Base-by-base conservation (phyloP, 2,113 vertebrate genomes). In the Heterocephalus glaber region DNA sequence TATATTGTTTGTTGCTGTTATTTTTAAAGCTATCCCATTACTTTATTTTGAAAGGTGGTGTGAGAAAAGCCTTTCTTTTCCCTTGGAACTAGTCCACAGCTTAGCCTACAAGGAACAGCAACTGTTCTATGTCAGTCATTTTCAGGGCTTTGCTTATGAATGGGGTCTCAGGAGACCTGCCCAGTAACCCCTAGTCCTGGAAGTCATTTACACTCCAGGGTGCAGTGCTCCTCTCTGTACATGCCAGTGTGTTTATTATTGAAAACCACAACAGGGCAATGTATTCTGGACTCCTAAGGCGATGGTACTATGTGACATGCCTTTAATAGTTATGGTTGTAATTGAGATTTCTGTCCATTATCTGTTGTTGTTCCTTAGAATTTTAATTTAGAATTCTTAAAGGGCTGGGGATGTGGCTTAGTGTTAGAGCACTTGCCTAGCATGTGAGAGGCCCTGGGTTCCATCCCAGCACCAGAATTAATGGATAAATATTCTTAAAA, bases 1-100 rank as follows among this genome's bases (percentile, higher is more conserved):
- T 97, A 85, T 90, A 97, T 93, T 97, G 65, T 97, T 98, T 97
- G 95, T 97, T 97, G 94, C 95, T 93, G 94, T 96, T 97, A 97
- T 96, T 98, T 97, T 96, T 96, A 94, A 96, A 95, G 94, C 90
- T 93, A 90, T 95, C 94, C 86, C 12, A 80, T 95, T 96, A 60
- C 86, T 91, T 95, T 95, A 91, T 94, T 97, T 97, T 97, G 96
- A 96, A 95, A 97, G 90, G 58, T 38, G 93, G 82, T 95, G 90
- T 91, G 52, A 93, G 90, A 91, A 93, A 90, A 96, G 17, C 13
- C 85, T 92, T 97, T 96, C 74, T 95, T 92, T 93, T 85, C 66
- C 41, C 79, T 92, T 96, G 92, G 94, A 97, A 94, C 87, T 28
- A 90, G 49, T 84, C 77, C 92, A 94, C 12, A 3, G 70, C 66